Base-by-base conservation (phyloP, 2,797 vertebrate species). In the Paramormyrops hopkinsi region DNA sequence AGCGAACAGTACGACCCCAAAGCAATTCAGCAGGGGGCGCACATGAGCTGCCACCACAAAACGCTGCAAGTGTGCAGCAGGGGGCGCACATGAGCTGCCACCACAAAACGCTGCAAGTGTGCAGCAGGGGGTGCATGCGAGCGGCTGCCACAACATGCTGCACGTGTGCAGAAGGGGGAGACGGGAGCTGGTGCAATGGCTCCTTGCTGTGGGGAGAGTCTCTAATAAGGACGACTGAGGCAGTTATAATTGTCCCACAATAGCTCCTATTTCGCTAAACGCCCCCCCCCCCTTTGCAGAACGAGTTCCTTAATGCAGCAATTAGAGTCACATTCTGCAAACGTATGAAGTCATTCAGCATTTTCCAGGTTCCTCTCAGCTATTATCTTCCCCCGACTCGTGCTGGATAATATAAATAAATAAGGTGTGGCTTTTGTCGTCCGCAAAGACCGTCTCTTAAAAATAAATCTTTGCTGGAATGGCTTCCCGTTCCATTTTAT, bases 301-400 rank as follows among this genome's bases (percentile, higher is more conserved):
- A 62, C 41, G 19, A 59, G 9, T 41, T 65, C 29, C 46, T 83
- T 84, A 93, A 92, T 89, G 89, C 85, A 89, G 65, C 86, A 89
- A 88, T 92, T 90, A 93, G 90, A 91, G 86, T 92, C 91, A 89
- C 91, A 1, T 51, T 12, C 73, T 86, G 91, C 91, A 90, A 91
- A 92, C 88, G 92, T 91, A 94, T 93, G 87, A 91, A 91, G 88
- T 91, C 69, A 62, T 91, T 94, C 89, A 79, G 88, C 88, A 90
- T 93, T 92, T 92, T 92, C 87, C 90, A 90, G 88, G 33, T 73
- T 14, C 44, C 54, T 88, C 73, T 29, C 76, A 89, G 17, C 56
- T 33, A 79, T 89, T 90, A 88, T 88, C 54, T 62, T 90, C 86
- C 44, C n/a, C 12, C 4, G 69, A 46, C 53, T 88, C 56, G 14